Evolutionary conservation across 2,888 invertebrate species (phyloP), one percentile per base, ranked within the genome.

Genomic region (Drosophila sordidula): DNA sequence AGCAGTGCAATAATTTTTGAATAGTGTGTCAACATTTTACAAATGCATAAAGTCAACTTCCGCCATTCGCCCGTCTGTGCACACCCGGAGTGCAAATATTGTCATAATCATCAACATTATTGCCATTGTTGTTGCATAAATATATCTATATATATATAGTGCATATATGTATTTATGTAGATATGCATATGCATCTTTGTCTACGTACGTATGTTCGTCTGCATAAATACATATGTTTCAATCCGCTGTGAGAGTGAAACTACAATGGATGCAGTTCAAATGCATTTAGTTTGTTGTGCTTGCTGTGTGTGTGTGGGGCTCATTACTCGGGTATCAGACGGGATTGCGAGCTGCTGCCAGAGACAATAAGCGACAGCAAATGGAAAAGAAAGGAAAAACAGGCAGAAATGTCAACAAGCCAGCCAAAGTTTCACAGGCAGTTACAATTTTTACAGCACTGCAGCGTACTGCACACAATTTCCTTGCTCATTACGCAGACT

Each of bases 41-140:
- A 78, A 84, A 83, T 88, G 88, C 88, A 83, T 80, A 83, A 83
- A 88, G 88, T 83, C 83, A 83, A 86, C 83, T 86, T 86, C 88
- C 79, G 79, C 46, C 77, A 66, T 65, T 42, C 18, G 45, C 54
- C 38, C 16, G 45, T 52, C 66, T 82, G 87, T 85, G 71, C 51
- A 39, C 62, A 68, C 75, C 54, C 46, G 34, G 73, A 82, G 67
- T 57, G 84, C 88, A 83, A 83, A 83, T 83, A 86, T 83, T 83
- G 88, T 88, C 88, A 88, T 88, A 83, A 88, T 88, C 88, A 88
- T 83, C 78, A 77, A 65, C 84, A 82, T 73, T 72, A 73, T 80
- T 74, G 77, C 70, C 66, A 70, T 83, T 88, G 83, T 72, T 57
- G 70, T 65, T 64, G 66, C 79, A 81, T 68, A 78, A 62, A 49